phyloP scores from a whole-genome alignment of 2,888 invertebrate genomes.

The Apotomis turbidana region DNA sequence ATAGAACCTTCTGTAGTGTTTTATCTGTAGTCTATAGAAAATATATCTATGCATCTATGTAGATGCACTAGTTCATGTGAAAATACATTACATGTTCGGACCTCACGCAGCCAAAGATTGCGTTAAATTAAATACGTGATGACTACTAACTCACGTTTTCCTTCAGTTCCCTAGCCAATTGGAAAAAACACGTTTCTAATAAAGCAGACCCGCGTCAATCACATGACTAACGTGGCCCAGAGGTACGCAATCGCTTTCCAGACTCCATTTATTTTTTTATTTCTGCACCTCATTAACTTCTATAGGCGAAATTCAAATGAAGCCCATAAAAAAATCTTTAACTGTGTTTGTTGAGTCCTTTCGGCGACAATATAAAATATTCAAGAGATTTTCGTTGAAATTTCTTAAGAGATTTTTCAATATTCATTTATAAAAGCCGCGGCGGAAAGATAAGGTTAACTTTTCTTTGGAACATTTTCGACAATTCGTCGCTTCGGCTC shows the following conservation, averaged over 20 bases:
- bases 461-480: constrained; percentile 27
- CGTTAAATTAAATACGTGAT: constrained; percentile 38
- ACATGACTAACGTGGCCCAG: neutral
- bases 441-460: constrained; percentile 33
- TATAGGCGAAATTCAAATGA: constrained; percentile 35
- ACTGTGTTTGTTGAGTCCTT: constrained; percentile 36
- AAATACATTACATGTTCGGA: neutral
- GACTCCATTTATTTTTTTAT: constrained; percentile 31
- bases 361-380: constrained; percentile 36
- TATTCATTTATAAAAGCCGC: constrained; percentile 40
- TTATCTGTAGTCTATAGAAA: no score
- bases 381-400: constrained; percentile 31
- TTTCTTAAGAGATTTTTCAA: constrained; percentile 40
- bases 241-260: constrained; percentile 23
- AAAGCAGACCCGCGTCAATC: constrained; percentile 38
- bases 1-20: no score
- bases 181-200: constrained; percentile 32
- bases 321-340: constrained; percentile 37
- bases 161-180: neutral
- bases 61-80: no score
- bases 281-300: constrained; percentile 37
- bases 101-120: constrained; percentile 17
- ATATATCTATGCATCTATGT: no score
- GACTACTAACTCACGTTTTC: constrained; percentile 20
- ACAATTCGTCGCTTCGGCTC: constrained; percentile 34